These are phyloP conservation scores for Phengaris alcon DNA, from an alignment of 2,888 invertebrate species.

Conservation along the genomic window DNA sequence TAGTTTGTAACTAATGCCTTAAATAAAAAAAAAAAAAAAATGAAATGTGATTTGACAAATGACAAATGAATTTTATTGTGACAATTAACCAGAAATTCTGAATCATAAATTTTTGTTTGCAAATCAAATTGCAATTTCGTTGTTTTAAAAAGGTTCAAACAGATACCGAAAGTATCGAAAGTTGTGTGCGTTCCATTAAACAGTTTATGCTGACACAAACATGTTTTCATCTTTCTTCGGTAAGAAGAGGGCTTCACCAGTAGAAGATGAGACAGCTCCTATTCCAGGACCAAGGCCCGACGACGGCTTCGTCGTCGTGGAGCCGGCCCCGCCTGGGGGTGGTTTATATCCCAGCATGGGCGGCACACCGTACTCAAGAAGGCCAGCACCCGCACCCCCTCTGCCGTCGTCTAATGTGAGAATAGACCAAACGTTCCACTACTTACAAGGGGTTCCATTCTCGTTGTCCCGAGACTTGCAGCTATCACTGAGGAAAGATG, in stretches of 20 bases:
- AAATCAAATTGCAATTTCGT: no score
- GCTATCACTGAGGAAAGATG: conserved; percentile 68
- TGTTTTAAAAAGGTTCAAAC: no score
- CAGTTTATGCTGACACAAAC: not conserved
- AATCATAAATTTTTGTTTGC: no score
- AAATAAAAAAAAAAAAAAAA: no score
- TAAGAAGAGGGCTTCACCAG: conserved; percentile 68
- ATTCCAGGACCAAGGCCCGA: conserved; percentile 67
- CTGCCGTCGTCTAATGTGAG: conserved; percentile 37
- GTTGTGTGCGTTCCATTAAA: not conserved
- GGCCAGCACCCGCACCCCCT: conserved; percentile 61
- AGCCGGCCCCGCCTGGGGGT: conserved; percentile 52
- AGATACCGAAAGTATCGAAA: not conserved
- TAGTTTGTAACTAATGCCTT: no score
- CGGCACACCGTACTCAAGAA: conserved; percentile 49
- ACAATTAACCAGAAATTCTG: no score
- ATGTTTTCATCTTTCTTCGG: conserved; percentile 76
- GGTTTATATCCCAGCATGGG: conserved; percentile 61
- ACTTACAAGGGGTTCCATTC: conserved; percentile 79
- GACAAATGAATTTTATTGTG: no score
- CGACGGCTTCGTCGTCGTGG: conserved; percentile 66
- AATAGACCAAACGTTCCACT: conserved; percentile 63
- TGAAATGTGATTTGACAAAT: no score
- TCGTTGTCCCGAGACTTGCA: conserved; percentile 69
- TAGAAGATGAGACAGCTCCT: conserved; percentile 67